Percentiles rank a stretch among this genome's conserved stretches.
Evolutionary conservation across 2,797 vertebrate species (phyloP).

Genomic region (Eulemur mongoz): DNA sequence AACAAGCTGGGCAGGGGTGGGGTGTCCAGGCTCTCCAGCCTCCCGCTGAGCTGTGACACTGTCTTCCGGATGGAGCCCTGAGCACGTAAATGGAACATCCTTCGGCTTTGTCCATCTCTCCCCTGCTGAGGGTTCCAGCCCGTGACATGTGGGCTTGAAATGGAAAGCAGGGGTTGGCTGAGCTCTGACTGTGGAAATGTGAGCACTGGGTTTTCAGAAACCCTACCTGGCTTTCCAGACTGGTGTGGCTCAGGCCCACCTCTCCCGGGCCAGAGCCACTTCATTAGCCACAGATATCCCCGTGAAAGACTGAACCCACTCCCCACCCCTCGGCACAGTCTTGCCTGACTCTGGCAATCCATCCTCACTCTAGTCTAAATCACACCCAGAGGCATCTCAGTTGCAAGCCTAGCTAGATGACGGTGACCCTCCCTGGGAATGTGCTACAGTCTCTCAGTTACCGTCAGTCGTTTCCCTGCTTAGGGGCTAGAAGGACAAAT

Average conservation of each 20-base stretch:
- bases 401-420: not conserved
- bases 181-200: not conserved
- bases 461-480: fast-evolving
- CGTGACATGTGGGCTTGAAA: not conserved
- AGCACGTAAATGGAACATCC: not conserved
- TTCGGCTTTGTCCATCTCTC: not conserved
- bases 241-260: not conserved
- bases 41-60: not conserved
- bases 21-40: too few species aligned
- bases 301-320: not conserved
- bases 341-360: too few species aligned
- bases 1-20: too few species aligned
- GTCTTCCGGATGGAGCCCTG: not conserved
- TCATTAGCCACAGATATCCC: not conserved
- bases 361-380: not conserved
- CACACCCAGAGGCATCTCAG: not conserved
- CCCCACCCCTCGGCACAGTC: not conserved
- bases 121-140: not conserved
- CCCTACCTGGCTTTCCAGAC: too few species aligned
- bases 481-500: not conserved
- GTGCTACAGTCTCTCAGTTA: not conserved
- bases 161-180: not conserved
- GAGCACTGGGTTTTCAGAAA: not conserved
- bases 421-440: not conserved
- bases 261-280: not conserved